These are phyloP conservation scores for Dolichopus griseipennis DNA, from an alignment of 2,888 invertebrate species.

Conservation along the genomic window DNA sequence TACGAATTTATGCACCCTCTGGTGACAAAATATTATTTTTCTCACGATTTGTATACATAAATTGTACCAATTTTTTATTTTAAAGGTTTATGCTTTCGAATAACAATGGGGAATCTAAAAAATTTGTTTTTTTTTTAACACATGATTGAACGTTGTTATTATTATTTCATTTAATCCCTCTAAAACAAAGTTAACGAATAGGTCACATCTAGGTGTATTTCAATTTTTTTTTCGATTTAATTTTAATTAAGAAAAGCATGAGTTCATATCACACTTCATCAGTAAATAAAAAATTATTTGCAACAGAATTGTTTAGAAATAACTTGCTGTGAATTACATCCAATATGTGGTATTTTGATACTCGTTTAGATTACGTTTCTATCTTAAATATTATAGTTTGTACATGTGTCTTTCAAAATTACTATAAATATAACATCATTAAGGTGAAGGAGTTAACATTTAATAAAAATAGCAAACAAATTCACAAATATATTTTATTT, in stretches of 20 bases:
- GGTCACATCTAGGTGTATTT: background rate
- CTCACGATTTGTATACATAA: background rate
- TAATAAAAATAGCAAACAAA: too few relatives aligned
- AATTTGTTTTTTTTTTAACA: background rate
- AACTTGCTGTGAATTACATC: background rate
- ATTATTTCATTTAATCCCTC: background rate
- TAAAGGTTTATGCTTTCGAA: too few relatives aligned
- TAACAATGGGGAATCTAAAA: background rate
- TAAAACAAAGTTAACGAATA: background rate
- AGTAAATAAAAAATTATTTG: background rate
- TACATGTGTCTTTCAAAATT: too few relatives aligned
- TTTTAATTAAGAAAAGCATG: background rate
- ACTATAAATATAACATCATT: too few relatives aligned
- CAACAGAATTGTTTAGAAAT: background rate
- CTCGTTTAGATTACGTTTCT: too few relatives aligned
- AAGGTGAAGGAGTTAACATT: too few relatives aligned
- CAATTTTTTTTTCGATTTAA: too few relatives aligned
- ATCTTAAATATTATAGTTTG: too few relatives aligned
- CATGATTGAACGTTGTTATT: background rate
- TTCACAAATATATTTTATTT: too few relatives aligned
- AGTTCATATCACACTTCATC: background rate
- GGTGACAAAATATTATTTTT: conserved; percentile 1
- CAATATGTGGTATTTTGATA: background rate
- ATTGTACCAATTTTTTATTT: background rate
- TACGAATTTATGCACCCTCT: background rate